Base-by-base conservation (phyloP, 1,140 invertebrate species). In the Zaprionus taronus region DNA sequence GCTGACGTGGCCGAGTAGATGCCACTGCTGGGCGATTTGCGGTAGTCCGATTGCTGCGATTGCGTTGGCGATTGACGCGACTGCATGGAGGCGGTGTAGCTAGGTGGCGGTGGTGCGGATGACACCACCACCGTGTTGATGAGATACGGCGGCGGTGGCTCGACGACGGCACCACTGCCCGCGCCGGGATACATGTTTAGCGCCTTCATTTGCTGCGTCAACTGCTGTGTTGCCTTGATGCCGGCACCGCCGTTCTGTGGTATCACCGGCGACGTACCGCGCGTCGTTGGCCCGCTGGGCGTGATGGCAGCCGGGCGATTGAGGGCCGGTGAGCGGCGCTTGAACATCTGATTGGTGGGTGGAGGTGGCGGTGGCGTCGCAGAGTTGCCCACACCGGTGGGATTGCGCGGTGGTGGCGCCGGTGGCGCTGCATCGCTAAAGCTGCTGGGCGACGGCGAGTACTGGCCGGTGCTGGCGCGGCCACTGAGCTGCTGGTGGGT, bases 31-130 rank as follows among this genome's bases (percentile, higher is more conserved):
- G 96, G 96, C 76, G 95, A 96, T 87, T 96, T 96, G 11, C 96
- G 94, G 90, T 96, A 96, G 79, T 96, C 96, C 81, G 96, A 96
- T 38, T 89, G 94, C 62, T 95, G 94, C 3, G 95, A 95, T 69
- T 96, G 96, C 3, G 97, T 97, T 2, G 97, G 97, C 86, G 96
- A 97, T 80, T 98, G 97, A 4, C 97, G 94, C 87, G 96, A 97
- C 83, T 97, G 96, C 93, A 97, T 96, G 1, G 97, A 97, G 5
- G 95, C 96, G 2, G 96, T 96, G 90, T 98, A 98, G 3, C 97
- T 97, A 2, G 97, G 97, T 12, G 91, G 91, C 20, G 91, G 91
- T 5, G 90, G 80, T 12, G 91, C 77, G 2, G 90, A 53, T 4
- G 96, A 95, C 2, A 97, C 96, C 5, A 96, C 96, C 2, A 96